Evolutionary conservation across 1,140 invertebrate genomes (phyloP).

Genomic region (Uloborus diversus): DNA sequence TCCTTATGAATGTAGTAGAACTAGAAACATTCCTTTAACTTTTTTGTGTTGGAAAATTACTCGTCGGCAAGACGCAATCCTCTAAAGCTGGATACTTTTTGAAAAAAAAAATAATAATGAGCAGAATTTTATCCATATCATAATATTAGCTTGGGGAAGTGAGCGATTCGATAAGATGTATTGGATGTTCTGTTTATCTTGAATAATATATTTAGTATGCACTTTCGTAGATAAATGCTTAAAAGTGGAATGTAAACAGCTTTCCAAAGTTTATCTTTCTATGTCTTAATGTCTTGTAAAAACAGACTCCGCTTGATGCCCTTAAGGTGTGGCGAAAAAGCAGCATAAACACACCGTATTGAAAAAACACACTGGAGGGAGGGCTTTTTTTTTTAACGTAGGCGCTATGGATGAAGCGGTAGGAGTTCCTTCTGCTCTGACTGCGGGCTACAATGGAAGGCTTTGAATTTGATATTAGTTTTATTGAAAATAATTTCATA

Average conservation of each 20-base stretch:
- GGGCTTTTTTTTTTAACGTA: not conserved
- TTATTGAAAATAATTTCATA: too few relatives aligned
- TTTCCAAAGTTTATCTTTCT: slow-evolving; percentile 20
- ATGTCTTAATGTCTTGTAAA: slow-evolving; percentile 32
- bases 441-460: too few relatives aligned
- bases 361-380: slow-evolving; percentile 15
- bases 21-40: too few relatives aligned
- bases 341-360: not conserved
- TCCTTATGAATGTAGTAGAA: too few relatives aligned
- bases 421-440: too few relatives aligned
- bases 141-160: slow-evolving; percentile 24
- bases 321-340: not conserved
- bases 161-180: slow-evolving; percentile 14
- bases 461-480: not conserved
- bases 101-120: not conserved
- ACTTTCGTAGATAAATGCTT: slow-evolving; percentile 3
- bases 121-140: slow-evolving; percentile 1
- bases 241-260: slow-evolving; percentile 5
- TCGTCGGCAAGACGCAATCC: too few relatives aligned
- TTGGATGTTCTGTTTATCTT: not conserved
- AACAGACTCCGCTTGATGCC: slow-evolving; percentile 11
- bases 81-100: too few relatives aligned
- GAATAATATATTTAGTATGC: slow-evolving; percentile 48
- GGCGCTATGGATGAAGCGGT: not conserved
- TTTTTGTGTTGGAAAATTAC: too few relatives aligned